Evolutionary conservation across 2,888 invertebrate species (phyloP).

Genomic region (Lacanobia wlatinum): DNA sequence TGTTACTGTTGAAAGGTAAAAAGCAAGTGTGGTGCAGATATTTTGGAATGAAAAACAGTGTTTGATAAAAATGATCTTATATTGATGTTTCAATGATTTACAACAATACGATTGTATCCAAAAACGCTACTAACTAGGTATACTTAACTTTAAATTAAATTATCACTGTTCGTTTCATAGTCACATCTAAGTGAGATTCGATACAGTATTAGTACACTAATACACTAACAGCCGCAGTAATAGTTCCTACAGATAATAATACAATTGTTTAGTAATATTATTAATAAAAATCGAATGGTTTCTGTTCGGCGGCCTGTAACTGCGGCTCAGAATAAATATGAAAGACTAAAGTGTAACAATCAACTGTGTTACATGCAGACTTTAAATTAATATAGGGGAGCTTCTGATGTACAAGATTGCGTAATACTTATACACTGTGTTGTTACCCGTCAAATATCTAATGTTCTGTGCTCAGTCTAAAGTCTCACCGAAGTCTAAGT

Average conservation of each 20-base stretch:
- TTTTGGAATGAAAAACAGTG: constrained; percentile 60
- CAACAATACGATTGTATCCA: constrained; percentile 86
- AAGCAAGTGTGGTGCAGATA: background rate
- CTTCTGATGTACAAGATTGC: constrained; percentile 66
- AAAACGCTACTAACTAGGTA: constrained; percentile 80
- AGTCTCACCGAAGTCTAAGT: constrained; percentile 74
- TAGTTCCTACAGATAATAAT: constrained; percentile 67
- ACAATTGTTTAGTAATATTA: constrained; percentile 60
- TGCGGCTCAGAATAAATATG: constrained; percentile 72
- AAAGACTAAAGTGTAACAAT: constrained; percentile 67
- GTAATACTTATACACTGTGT: constrained; percentile 58
- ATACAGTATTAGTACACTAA: constrained; percentile 71
- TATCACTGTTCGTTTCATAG: constrained; percentile 79
- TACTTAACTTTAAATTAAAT: constrained; percentile 82
- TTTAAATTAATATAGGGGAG: constrained; percentile 57
- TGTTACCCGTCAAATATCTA: constrained; percentile 70
- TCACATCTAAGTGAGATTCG: constrained; percentile 73
- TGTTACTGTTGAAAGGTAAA: background rate
- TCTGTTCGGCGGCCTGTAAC: constrained; percentile 60
- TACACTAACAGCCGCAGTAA: constrained; percentile 66
- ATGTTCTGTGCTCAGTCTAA: constrained; percentile 78
- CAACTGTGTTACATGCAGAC: constrained; percentile 49
- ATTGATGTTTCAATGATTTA: constrained; percentile 83
- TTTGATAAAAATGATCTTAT: constrained; percentile 80
- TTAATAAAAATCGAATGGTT: constrained; percentile 49